phyloP scores from a whole-genome alignment of 2,113 vertebrate species.

The Eurypyga helias region DNA sequence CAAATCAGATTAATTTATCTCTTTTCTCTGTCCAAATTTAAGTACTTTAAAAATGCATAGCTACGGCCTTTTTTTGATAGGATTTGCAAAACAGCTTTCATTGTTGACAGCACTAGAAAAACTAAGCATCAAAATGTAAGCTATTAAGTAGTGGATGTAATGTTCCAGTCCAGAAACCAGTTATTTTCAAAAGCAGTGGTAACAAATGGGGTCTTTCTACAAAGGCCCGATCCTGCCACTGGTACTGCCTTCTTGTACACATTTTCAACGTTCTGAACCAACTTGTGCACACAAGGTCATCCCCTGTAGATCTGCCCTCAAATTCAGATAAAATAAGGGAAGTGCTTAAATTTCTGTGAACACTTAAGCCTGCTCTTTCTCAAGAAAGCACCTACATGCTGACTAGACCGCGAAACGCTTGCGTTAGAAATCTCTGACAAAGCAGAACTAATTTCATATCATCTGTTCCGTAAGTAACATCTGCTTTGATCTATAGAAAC shows the following conservation, averaged over 20 bases:
- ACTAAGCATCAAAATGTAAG: not conserved
- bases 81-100: not conserved
- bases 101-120: not conserved
- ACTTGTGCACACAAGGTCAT: not conserved
- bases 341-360: not conserved
- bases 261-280: not conserved
- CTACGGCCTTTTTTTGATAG: not conserved
- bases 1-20: slow-evolving; percentile 25
- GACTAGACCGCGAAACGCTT: not conserved
- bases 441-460: not conserved
- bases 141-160: not conserved
- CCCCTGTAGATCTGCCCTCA: not conserved
- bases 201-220: not conserved
- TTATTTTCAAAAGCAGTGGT: not conserved
- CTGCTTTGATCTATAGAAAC: not conserved
- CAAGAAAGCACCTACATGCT: not conserved
- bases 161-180: not conserved
- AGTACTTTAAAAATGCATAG: not conserved
- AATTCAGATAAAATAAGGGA: not conserved
- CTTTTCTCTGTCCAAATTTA: not conserved
- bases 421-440: not conserved
- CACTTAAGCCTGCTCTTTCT: not conserved
- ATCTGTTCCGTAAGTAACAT: not conserved
- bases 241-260: not conserved
- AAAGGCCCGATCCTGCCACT: not conserved